A percentile compares a stretch with the other conserved stretches of the same genome.
Conservation (phyloP, 2,888 invertebrate genomes). For the Habroteleia sp. region DNA sequence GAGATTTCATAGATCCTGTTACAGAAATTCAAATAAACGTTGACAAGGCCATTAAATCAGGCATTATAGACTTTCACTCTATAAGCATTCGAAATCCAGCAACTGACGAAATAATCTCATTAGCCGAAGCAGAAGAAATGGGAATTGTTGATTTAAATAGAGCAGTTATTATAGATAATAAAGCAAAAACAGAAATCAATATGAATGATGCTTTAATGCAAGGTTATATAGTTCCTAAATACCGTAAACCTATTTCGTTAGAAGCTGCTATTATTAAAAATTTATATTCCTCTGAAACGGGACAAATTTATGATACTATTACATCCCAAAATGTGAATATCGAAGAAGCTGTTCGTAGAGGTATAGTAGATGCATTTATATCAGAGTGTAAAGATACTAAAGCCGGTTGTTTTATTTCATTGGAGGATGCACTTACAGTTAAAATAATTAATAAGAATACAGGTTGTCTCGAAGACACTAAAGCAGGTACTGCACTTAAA, state of each 20-base stretch:
- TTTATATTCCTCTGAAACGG: constrained; percentile 86
- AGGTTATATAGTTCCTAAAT: constrained; percentile 86
- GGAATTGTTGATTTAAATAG: constrained; percentile 89
- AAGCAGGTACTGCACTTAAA: constrained; percentile 86
- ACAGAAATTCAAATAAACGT: constrained; percentile 86
- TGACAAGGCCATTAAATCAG: constrained; percentile 88
- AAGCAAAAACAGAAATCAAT: constrained; percentile 86
- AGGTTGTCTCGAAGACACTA: constrained; percentile 88
- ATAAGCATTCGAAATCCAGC: constrained; percentile 88
- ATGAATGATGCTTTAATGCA: constrained; percentile 87
- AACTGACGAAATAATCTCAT: constrained; percentile 88
- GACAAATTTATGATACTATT: constrained; percentile 87
- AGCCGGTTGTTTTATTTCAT: constrained; percentile 86
- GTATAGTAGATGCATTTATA: constrained; percentile 90
- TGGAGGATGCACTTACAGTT: constrained; percentile 88
- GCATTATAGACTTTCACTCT: constrained; percentile 89
- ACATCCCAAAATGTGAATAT: constrained; percentile 88
- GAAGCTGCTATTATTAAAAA: constrained; percentile 88
- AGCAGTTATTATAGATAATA: constrained; percentile 87
- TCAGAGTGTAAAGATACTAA: constrained; percentile 90
- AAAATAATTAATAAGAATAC: constrained; percentile 86
- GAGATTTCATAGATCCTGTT: constrained; percentile 84
- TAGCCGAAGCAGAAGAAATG: constrained; percentile 91
- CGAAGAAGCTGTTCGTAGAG: constrained; percentile 89
- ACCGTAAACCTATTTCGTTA: constrained; percentile 88